phyloP scores from a whole-genome alignment of 2,113 vertebrate genomes.

The Proteles cristata region DNA sequence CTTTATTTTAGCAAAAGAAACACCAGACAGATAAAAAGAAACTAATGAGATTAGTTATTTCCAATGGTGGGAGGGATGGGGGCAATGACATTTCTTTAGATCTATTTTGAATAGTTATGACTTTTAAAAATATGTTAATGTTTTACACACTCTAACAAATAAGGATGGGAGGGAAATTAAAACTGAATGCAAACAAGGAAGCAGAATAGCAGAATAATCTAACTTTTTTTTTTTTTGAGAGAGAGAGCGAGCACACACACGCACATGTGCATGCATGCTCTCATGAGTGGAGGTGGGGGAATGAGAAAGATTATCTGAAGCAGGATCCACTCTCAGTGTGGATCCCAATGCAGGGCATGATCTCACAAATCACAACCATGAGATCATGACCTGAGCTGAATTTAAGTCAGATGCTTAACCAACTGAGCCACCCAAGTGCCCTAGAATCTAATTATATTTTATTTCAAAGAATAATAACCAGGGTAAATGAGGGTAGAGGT shows the following conservation, averaged over 20 bases:
- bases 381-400: no score
- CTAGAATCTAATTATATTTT: neutral
- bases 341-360: no score
- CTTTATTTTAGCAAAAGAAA: conserved; percentile 36
- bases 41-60: neutral
- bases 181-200: neutral
- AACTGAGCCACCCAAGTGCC: no score
- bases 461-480: neutral
- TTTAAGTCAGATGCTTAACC: no score
- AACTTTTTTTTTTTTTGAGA: neutral
- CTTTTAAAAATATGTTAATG: neutral
- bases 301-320: no score
- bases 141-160: neutral
- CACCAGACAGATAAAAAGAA: neutral
- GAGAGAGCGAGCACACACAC: no score
- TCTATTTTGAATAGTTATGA: neutral
- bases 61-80: neutral
- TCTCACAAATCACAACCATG: no score
- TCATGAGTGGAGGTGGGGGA: no score
- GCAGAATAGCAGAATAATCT: neutral
- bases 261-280: no score
- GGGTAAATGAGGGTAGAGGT: neutral
- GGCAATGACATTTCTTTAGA: neutral
- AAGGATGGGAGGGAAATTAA: neutral
- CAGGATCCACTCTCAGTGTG: no score